Conservation (phyloP, 1,140 invertebrate genomes). For the Drosophila sp. region DNA sequence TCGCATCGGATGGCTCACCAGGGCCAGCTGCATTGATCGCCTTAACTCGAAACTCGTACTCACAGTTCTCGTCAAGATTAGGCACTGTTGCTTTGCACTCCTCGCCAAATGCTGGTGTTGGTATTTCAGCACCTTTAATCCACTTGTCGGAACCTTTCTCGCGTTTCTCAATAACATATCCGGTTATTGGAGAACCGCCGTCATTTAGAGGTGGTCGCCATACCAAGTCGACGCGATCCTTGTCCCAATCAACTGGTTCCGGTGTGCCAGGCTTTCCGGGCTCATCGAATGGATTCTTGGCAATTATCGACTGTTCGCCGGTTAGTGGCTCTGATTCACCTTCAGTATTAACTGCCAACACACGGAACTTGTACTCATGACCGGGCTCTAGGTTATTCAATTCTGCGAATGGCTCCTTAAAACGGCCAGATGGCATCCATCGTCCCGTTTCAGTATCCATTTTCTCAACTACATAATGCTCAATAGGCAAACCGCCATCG, state of each 20-base stretch:
- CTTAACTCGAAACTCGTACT: slow-evolving; percentile 98
- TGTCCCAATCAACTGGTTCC: slow-evolving; percentile 97
- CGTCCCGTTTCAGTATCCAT: slow-evolving; percentile 93
- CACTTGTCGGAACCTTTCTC: slow-evolving; percentile 94
- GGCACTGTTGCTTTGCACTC: slow-evolving; percentile 94
- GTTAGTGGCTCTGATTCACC: slow-evolving; percentile 97
- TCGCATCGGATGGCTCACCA: slow-evolving; percentile 95
- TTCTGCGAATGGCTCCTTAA: slow-evolving; percentile 93
- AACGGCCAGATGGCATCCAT: slow-evolving; percentile 92
- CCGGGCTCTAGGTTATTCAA: slow-evolving; percentile 93
- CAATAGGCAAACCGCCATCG: slow-evolving; percentile 96
- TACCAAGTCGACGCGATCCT: slow-evolving; percentile 95
- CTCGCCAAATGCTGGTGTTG: slow-evolving; percentile 83
- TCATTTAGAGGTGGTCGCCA: slow-evolving; percentile 95
- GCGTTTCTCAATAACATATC: slow-evolving; percentile 97
- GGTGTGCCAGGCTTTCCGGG: slow-evolving; percentile 95
- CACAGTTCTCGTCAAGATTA: slow-evolving; percentile 96
- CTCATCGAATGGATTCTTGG: slow-evolving; percentile 99
- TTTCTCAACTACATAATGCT: slow-evolving; percentile 96
- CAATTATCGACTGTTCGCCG: slow-evolving; percentile 94
- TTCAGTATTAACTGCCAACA: slow-evolving; percentile 97
- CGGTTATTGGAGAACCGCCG: slow-evolving; percentile 96
- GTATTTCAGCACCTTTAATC: slow-evolving; percentile 93
- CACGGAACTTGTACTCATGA: slow-evolving; percentile 98
- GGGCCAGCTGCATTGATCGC: slow-evolving; percentile 98